These are phyloP conservation scores for Lordiphosa andalusiaca DNA, from an alignment of 2,888 invertebrate species.

Conservation along the genomic window DNA sequence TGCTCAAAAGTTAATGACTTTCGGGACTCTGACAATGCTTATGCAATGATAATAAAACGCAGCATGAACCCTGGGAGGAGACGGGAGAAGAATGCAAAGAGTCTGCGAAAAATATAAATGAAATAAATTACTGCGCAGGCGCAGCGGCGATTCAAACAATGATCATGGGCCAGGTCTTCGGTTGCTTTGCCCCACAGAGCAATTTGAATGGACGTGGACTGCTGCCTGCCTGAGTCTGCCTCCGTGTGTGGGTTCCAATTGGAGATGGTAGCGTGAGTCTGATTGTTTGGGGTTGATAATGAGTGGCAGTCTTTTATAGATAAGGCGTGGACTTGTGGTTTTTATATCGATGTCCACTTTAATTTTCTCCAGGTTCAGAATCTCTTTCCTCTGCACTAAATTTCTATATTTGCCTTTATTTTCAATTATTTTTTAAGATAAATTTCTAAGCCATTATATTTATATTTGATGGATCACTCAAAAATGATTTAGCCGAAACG, in stretches of 20 bases:
- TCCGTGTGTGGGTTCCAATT: constrained; percentile 18
- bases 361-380: no score
- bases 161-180: constrained; percentile 15
- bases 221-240: constrained; percentile 8
- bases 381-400: no score
- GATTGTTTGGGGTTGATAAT: constrained; percentile 14
- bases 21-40: constrained; percentile 52
- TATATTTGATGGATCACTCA: no score
- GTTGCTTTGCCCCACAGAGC: constrained; percentile 24
- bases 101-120: constrained; percentile 44
- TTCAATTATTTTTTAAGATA: no score
- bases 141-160: constrained; percentile 42
- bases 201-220: constrained; percentile 65
- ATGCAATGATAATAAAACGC: constrained; percentile 65
- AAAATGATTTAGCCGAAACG: no score
- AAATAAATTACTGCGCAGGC: constrained; percentile 70
- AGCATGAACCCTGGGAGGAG: constrained; percentile 18
- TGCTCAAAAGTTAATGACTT: constrained; percentile 60
- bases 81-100: constrained; percentile 1
- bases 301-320: no score
- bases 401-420: no score
- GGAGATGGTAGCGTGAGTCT: constrained; percentile 26
- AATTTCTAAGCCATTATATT: no score
- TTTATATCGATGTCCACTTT: no score
- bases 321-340: no score